Conservation (phyloP, 2,113 vertebrate genomes). For the Xerus inauris region DNA sequence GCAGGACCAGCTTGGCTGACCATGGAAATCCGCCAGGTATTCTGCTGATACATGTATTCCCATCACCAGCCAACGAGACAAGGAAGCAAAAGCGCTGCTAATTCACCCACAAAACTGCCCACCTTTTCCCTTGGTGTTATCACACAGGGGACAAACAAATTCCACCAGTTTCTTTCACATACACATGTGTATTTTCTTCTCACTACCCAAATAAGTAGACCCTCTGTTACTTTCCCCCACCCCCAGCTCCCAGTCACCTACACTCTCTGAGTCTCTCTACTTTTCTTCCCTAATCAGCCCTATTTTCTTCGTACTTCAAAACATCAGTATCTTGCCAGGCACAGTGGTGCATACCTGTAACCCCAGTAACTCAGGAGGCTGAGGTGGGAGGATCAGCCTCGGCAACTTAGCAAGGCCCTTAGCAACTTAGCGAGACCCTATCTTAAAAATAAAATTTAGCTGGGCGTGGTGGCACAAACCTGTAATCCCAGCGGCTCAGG, state of each 20-base stretch:
- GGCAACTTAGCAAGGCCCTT: not conserved
- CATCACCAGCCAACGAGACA: not conserved
- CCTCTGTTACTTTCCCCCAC: not conserved
- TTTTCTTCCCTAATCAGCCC: not conserved
- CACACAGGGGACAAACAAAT: not conserved
- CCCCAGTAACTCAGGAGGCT: not conserved
- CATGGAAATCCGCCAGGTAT: not conserved
- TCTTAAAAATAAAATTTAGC: not conserved
- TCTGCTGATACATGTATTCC: not conserved
- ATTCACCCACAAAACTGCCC: not conserved
- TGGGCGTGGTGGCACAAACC: too few species aligned
- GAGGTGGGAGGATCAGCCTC: not conserved
- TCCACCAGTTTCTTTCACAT: not conserved
- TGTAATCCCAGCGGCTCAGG: too few species aligned
- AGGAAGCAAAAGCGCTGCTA: conserved; percentile 10
- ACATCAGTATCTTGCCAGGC: not conserved
- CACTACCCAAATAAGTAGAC: not conserved
- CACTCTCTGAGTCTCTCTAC: not conserved
- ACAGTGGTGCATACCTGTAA: not conserved
- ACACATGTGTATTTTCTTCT: not conserved
- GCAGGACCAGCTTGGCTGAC: not conserved
- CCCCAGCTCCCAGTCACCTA: not conserved
- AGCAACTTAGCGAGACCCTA: not conserved
- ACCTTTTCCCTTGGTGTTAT: not conserved
- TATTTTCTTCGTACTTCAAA: conserved; percentile 18